A percentile compares a stretch with the other conserved stretches of the same genome.
phyloP scores from a whole-genome alignment of 2,113 vertebrate species.

The Tiliqua scincoides region DNA sequence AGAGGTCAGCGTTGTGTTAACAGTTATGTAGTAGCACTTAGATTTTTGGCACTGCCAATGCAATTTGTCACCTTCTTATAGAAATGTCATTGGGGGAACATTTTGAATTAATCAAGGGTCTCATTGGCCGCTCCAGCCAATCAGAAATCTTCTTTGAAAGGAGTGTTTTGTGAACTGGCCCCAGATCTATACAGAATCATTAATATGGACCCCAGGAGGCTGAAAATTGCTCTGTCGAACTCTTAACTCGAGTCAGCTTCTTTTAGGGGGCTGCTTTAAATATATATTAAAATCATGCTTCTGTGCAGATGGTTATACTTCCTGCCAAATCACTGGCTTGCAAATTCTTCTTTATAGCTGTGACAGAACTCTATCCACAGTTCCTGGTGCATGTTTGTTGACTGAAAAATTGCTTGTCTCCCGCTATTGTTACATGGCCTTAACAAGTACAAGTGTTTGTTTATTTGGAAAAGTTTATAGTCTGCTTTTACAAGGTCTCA shows the following conservation, averaged over 20 bases:
- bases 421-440: neutral
- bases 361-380: neutral
- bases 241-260: neutral
- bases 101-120: neutral
- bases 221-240: neutral
- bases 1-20: conserved; percentile 7
- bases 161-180: too few species aligned
- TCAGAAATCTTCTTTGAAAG: neutral
- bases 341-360: neutral
- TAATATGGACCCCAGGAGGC: neutral
- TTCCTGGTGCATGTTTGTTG: neutral
- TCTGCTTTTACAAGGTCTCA: neutral
- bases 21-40: neutral
- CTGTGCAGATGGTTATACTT: neutral
- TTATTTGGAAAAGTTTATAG: neutral
- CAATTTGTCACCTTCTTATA: neutral
- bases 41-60: neutral
- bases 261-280: neutral
- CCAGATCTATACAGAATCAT: neutral
- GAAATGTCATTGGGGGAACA: neutral
- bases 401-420: neutral
- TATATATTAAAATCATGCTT: neutral
- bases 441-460: neutral
- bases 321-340: neutral
- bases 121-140: neutral